Conservation (phyloP, 2,113 vertebrate genomes). For the Labeo catla region DNA sequence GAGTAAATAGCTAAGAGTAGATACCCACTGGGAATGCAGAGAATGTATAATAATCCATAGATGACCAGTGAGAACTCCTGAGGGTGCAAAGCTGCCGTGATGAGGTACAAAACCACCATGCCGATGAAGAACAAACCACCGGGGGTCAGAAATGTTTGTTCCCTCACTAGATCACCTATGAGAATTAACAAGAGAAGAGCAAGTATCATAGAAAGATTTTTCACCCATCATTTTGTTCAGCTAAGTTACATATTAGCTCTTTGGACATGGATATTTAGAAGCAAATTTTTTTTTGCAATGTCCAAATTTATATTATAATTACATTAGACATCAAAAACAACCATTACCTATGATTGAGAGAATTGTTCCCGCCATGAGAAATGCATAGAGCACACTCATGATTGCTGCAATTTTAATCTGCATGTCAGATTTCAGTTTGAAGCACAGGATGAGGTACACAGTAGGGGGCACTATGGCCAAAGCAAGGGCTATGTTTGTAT, state of each 20-base stretch:
- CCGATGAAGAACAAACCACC: conserved; percentile 64
- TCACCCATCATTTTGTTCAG: not conserved
- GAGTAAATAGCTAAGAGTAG: conserved; percentile 67
- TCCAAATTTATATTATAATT: too few species aligned
- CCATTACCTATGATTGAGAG: conserved; percentile 62
- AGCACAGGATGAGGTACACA: conserved; percentile 69
- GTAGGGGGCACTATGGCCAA: conserved; percentile 66
- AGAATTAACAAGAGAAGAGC: not conserved
- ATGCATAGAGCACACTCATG: conserved; percentile 65
- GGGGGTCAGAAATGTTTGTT: conserved; percentile 61
- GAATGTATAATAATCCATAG: conserved; percentile 65
- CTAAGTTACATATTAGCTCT: too few species aligned
- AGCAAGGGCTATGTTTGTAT: conserved; percentile 40
- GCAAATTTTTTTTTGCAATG: too few species aligned
- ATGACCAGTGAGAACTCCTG: conserved; percentile 63
- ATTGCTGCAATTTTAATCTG: conserved; percentile 67
- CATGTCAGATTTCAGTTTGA: conserved; percentile 69
- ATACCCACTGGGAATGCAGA: conserved; percentile 67
- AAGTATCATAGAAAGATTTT: not conserved
- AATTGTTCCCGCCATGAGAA: conserved; percentile 65
- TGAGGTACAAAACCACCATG: conserved; percentile 55
- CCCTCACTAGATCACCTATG: conserved; percentile 58
- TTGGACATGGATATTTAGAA: too few species aligned
- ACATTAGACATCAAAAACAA: not conserved
- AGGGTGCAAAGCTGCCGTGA: conserved; percentile 63